These are phyloP conservation scores for Drosophila nasuta DNA, from an alignment of 1,140 invertebrate genomes.

Conservation along the genomic window DNA sequence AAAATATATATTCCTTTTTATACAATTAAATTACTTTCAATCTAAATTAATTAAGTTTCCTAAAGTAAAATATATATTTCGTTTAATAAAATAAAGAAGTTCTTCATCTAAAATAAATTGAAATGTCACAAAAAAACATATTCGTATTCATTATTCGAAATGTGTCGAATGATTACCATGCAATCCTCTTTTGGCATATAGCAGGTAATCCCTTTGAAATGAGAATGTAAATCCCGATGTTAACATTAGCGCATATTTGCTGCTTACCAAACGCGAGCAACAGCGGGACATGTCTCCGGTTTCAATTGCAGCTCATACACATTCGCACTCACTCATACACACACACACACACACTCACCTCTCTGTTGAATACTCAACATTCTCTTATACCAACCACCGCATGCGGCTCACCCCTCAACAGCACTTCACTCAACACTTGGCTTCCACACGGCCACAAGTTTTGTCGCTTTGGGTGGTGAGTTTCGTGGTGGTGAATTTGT, in stretches of 20 bases:
- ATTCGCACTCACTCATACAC: too few species aligned
- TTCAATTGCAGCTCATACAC: constrained; percentile 14
- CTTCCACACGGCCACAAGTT: constrained; percentile 63
- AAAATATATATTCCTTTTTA: too few species aligned
- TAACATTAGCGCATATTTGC: constrained; percentile 35
- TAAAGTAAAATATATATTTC: too few species aligned
- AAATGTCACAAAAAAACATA: not conserved
- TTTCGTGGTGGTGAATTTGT: constrained; percentile 50
- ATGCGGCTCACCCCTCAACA: not conserved
- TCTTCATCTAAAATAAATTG: too few species aligned
- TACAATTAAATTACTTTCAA: too few species aligned
- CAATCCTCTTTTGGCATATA: constrained; percentile 5
- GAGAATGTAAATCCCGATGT: constrained; percentile 30
- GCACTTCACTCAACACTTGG: constrained; percentile 1
- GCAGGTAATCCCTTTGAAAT: not conserved
- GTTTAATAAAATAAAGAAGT: too few species aligned
- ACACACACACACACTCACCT: not conserved
- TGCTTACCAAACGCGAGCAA: constrained; percentile 15
- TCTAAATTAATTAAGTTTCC: too few species aligned
- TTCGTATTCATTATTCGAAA: not conserved
- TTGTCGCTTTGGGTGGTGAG: constrained; percentile 53
- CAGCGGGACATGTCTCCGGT: constrained; percentile 15
- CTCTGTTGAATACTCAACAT: not conserved
- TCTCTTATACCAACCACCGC: constrained; percentile 27
- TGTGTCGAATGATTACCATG: not conserved